These are phyloP conservation scores for Eptesicus fuscus DNA, from an alignment of 2,113 vertebrate species.

Conservation along the genomic window DNA sequence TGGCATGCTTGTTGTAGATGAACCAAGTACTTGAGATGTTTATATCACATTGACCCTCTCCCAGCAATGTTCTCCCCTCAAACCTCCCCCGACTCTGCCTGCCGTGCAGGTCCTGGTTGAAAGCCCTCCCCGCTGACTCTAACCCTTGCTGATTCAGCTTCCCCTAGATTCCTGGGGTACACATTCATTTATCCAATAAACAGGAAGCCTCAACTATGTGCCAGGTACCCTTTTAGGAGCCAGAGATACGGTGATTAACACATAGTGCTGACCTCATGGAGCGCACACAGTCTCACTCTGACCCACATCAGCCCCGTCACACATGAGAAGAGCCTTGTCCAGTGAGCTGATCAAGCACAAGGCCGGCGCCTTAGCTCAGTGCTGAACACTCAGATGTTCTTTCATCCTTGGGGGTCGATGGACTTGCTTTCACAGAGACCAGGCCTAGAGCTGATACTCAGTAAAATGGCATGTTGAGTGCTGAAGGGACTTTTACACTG, in stretches of 20 bases:
- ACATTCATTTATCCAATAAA: neutral
- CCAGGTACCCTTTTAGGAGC: neutral
- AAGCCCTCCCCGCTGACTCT: neutral
- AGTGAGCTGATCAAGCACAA: neutral
- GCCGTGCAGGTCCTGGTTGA: neutral
- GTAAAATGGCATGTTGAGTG: neutral
- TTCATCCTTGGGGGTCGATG: neutral
- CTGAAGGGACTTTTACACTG: neutral
- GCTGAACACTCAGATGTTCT: neutral
- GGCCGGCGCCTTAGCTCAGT: neutral
- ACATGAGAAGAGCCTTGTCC: too few species aligned
- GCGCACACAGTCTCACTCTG: neutral
- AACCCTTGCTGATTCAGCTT: neutral
- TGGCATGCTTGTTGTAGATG: too few species aligned
- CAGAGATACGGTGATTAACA: neutral
- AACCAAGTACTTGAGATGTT: too few species aligned
- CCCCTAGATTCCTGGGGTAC: neutral
- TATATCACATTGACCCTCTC: too few species aligned
- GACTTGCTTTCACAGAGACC: neutral
- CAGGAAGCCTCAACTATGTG: neutral
- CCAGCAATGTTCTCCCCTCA: too few species aligned
- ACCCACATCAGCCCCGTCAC: rapidly evolving
- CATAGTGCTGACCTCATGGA: rapidly evolving
- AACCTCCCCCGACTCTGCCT: neutral
- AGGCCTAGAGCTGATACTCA: rapidly evolving